Percentiles rank a stretch among this genome's conserved stretches.
phyloP scores from a whole-genome alignment of 2,797 vertebrate species.

The Australoheros facetus region DNA sequence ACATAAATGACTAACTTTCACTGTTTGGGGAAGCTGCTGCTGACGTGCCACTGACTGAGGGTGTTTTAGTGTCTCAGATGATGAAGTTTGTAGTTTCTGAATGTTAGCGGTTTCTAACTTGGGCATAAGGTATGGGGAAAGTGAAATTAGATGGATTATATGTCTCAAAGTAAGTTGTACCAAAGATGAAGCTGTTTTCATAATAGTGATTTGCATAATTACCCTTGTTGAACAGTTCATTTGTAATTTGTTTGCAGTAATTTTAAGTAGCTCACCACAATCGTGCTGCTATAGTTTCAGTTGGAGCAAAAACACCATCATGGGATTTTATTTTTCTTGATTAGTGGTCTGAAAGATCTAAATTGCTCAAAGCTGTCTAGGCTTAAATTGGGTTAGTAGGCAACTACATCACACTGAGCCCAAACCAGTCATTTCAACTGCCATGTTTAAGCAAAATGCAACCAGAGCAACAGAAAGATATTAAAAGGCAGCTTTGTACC shows the following conservation, averaged over 20 bases:
- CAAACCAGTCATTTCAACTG: not conserved
- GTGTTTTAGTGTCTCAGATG: not conserved
- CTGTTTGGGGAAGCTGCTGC: not conserved
- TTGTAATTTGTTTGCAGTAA: not conserved
- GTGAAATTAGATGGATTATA: not conserved
- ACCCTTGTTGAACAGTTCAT: too few species aligned
- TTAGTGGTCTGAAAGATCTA: not conserved
- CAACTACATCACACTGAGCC: accelerated
- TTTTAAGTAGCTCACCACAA: not conserved
- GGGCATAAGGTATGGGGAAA: not conserved
- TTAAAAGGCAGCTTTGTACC: not conserved
- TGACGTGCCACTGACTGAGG: not conserved
- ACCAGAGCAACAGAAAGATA: not conserved
- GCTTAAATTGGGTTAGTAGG: not conserved
- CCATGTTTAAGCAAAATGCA: not conserved
- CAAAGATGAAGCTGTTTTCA: not conserved
- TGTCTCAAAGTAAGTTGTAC: not conserved
- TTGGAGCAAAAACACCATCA: not conserved
- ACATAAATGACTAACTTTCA: not conserved
- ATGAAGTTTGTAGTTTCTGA: not conserved
- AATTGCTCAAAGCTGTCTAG: not conserved
- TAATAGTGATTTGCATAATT: not conserved
- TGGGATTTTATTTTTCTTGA: too few species aligned
- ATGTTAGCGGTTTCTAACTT: not conserved
- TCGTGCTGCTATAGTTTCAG: not conserved